Percentiles rank a stretch among this genome's conserved stretches.
These are phyloP conservation scores for Aspidoscelis tigris DNA, from an alignment of 2,113 vertebrate species.

Conservation along the genomic window DNA sequence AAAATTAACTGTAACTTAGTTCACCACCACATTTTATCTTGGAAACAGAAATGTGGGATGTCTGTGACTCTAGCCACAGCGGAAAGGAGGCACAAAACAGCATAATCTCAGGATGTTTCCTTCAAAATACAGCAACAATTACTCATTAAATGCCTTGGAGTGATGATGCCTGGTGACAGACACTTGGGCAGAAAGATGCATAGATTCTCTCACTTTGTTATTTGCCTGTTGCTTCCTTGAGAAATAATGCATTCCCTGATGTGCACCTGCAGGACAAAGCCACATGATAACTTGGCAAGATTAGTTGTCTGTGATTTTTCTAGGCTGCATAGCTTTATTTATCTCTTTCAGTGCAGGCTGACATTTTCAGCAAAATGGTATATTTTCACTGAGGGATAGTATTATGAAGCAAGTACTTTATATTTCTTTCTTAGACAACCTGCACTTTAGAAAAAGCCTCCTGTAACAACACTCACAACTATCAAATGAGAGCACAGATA, in stretches of 20 bases:
- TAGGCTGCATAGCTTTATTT: neutral
- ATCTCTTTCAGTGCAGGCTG: constrained; percentile 32
- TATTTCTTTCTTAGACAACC: neutral
- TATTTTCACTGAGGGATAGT: neutral
- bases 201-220: constrained; percentile 29
- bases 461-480: neutral
- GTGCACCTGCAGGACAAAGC: constrained; percentile 25
- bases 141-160: constrained; percentile 35
- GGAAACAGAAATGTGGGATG: constrained; percentile 20
- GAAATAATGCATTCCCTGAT: constrained; percentile 31
- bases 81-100: constrained; percentile 12
- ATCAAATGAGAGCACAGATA: neutral
- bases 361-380: neutral
- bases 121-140: constrained; percentile 44
- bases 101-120: constrained; percentile 24
- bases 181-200: neutral
- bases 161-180: neutral
- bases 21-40: constrained; percentile 16
- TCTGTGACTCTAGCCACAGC: constrained; percentile 31
- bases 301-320: constrained; percentile 11
- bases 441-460: neutral
- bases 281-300: constrained; percentile 21
- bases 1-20: neutral
- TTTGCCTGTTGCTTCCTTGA: constrained; percentile 40
- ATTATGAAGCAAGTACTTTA: neutral